Evolutionary conservation across 2,888 invertebrate species (phyloP).

Genomic region (Parascotia fuliginaria): DNA sequence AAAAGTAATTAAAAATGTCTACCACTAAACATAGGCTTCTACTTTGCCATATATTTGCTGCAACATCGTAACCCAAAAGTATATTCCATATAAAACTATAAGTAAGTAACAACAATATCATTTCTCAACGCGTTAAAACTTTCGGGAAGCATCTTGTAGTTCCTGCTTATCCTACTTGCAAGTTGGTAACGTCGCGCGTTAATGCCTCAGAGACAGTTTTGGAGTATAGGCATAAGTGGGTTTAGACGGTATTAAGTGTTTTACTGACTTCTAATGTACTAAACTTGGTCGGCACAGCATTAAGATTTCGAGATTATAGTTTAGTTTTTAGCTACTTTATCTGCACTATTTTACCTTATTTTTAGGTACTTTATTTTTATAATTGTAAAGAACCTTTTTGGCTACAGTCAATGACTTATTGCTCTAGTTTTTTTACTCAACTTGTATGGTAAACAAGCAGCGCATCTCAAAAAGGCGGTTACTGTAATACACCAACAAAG

Average conservation of each 20-base stretch:
- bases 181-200: constrained; percentile 38
- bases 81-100: no score
- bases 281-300: constrained; percentile 12
- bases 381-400: no score
- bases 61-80: no score
- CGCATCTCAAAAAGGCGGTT: no score
- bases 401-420: no score
- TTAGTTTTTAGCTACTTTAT: neutral
- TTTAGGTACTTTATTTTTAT: no score
- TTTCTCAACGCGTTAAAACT: constrained; percentile 41
- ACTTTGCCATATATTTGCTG: no score
- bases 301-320: constrained; percentile 1
- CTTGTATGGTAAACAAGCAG: no score
- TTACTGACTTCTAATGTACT: constrained; percentile 40
- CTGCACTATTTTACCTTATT: neutral
- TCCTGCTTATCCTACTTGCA: constrained; percentile 41
- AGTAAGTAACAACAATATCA: constrained; percentile 21
- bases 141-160: constrained; percentile 38
- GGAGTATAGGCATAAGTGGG: constrained; percentile 47
- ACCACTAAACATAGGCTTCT: no score
- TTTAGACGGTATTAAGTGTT: constrained; percentile 45
- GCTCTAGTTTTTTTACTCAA: no score
- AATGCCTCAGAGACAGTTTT: constrained; percentile 50
- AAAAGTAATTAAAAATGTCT: no score
- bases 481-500: no score